Evolutionary conservation across 1,140 invertebrate genomes (phyloP), one percentile per base, ranked within the genome.

Genomic region (Drosophila aff.): DNA sequence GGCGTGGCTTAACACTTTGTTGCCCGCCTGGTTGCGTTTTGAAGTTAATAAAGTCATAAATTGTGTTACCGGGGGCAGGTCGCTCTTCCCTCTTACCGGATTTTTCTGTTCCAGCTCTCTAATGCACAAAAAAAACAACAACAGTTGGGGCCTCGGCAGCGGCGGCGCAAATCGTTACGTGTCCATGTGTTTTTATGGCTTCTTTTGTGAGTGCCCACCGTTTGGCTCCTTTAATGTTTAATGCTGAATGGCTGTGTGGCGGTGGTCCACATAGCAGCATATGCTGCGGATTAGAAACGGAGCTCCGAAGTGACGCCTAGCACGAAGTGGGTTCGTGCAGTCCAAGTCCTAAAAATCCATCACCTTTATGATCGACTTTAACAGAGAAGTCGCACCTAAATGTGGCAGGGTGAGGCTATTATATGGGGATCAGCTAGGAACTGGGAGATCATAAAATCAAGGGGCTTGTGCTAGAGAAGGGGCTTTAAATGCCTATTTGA

Each of bases 1-100:
- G 62, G 71, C 76, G 61, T 72, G 81, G 78, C 81, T 85, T 87
- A 87, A 83, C 79, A 86, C 80, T 87, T 86, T 84, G 79, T 91
- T 91, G 81, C 81, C 68, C 79, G 78, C 69, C 78, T 73, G 73
- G 82, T 79, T 82, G 82, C 87, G 79, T 86, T 82, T 86, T 82
- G 74, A 60, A 87, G 83, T 91, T 91, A 91, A 91, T 91, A 91
- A 91, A 91, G 87, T 72, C 87, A 91, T 91, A 91, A 91, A 91
- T 91, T 91, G 83, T 91, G 73, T 87, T 79, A 77, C 62, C 81
- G 77, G 87, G 76, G 75, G 67, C 83, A 79, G 67, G 64, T 68
- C 43, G 64, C 49, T 52, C 44, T 36, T 44, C 65, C 31, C 63
- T 71, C 38, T 68, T 69, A 66, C 71, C 64, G 74, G 79, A 87